phyloP scores from a whole-genome alignment of 2,113 vertebrate species.

The Cettia cetti region DNA sequence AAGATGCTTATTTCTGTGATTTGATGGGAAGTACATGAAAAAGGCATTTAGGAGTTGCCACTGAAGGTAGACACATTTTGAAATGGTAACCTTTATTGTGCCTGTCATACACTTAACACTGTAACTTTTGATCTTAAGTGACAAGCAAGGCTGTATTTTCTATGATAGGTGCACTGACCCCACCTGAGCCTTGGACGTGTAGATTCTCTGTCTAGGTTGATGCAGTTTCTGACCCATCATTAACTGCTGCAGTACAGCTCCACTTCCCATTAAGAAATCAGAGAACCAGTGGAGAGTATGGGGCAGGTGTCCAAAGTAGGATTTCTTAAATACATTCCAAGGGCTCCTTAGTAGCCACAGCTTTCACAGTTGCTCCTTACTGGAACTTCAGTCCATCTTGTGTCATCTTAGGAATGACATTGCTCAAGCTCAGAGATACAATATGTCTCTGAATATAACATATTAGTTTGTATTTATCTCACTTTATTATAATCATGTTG shows the following conservation, averaged over 20 bases:
- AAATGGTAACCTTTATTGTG: neutral
- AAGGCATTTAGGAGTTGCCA: neutral
- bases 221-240: neutral
- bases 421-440: neutral
- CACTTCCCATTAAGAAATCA: neutral
- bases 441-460: rapidly evolving
- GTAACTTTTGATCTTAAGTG: neutral
- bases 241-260: neutral
- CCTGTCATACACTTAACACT: neutral
- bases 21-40: neutral
- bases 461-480: neutral
- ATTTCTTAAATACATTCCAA: neutral
- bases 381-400: neutral
- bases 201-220: neutral
- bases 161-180: neutral
- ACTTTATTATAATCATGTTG: neutral
- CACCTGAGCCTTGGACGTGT: neutral
- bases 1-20: neutral
- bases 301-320: neutral
- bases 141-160: neutral
- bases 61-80: neutral
- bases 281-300: neutral
- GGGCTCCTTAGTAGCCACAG: neutral
- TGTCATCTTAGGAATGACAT: neutral
- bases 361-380: neutral